Evolutionary conservation across 2,113 vertebrate species (phyloP).

Genomic region (Notiomystis cincta): DNA sequence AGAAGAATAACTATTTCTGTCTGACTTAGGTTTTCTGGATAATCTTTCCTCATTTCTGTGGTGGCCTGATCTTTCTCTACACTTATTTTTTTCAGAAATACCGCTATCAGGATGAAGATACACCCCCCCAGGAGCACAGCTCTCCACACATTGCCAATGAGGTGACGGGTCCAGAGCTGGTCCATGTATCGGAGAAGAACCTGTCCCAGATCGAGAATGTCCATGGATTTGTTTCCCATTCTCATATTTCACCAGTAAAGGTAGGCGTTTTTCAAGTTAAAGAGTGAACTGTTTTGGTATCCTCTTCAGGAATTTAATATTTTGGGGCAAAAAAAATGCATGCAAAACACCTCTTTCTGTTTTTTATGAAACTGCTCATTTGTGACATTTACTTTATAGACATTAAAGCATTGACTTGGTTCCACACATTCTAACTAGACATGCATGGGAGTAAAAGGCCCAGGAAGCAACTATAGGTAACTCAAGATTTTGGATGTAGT

Average conservation of each 20-base stretch:
- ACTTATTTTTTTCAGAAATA: conserved; percentile 81
- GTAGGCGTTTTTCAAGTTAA: conserved; percentile 65
- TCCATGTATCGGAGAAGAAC: conserved; percentile 94
- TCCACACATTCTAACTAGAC: background rate
- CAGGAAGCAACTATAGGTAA: background rate
- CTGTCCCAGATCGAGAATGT: conserved; percentile 93
- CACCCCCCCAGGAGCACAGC: conserved; percentile 84
- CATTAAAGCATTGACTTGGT: background rate
- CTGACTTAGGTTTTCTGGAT: background rate
- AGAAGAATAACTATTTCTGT: background rate
- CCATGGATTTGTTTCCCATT: conserved; percentile 91
- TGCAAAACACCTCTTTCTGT: background rate
- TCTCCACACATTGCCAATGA: conserved; percentile 85
- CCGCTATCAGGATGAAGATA: conserved; percentile 90
- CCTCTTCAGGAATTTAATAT: background rate
- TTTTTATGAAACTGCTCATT: background rate
- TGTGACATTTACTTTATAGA: background rate
- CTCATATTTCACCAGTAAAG: conserved; percentile 98
- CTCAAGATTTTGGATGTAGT: background rate
- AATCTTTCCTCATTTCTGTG: background rate
- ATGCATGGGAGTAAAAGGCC: background rate
- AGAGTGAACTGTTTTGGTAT: background rate
- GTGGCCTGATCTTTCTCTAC: background rate
- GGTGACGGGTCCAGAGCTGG: conserved; percentile 83
- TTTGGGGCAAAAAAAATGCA: fast-evolving